Evolutionary conservation across 1,140 invertebrate species (phyloP).

Genomic region (Planococcus citri): DNA sequence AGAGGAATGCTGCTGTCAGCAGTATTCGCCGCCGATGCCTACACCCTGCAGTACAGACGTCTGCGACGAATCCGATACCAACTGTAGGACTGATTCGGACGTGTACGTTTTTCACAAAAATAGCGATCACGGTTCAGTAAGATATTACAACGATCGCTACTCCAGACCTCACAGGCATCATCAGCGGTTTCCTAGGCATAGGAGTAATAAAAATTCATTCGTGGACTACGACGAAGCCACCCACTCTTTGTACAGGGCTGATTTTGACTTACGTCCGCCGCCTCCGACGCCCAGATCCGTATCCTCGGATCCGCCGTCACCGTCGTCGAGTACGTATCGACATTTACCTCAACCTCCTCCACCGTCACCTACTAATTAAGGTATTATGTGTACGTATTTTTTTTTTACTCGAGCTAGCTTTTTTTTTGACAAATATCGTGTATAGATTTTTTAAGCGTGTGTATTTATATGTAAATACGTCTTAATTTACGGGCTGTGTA

Average conservation of each 20-base stretch:
- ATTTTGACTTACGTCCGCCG: slow-evolving; percentile 57
- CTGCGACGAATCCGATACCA: slow-evolving; percentile 73
- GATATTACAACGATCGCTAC: too few relatives aligned
- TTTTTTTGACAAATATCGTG: neutral
- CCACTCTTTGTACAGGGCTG: neutral
- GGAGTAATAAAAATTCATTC: too few relatives aligned
- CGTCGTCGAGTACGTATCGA: slow-evolving; percentile 60
- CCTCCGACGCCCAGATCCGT: slow-evolving; percentile 71
- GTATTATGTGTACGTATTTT: neutral
- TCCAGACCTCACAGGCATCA: too few relatives aligned
- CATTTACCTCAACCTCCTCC: slow-evolving; percentile 47
- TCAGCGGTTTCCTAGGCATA: too few relatives aligned
- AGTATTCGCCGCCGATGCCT: slow-evolving; percentile 77
- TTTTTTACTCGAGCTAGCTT: neutral
- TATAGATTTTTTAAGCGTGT: neutral
- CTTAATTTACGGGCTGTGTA: too few relatives aligned
- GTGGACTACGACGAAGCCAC: too few relatives aligned
- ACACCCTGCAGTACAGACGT: slow-evolving; percentile 90
- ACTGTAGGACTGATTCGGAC: slow-evolving; percentile 36
- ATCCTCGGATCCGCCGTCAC: slow-evolving; percentile 36
- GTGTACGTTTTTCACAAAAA: slow-evolving; percentile 37
- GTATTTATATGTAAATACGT: too few relatives aligned
- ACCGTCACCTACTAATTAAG: slow-evolving; percentile 43
- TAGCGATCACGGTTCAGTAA: too few relatives aligned
- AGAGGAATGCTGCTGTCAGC: slow-evolving; percentile 41